Evolutionary conservation across 2,113 vertebrate species (phyloP).

Genomic region (Progne subis): DNA sequence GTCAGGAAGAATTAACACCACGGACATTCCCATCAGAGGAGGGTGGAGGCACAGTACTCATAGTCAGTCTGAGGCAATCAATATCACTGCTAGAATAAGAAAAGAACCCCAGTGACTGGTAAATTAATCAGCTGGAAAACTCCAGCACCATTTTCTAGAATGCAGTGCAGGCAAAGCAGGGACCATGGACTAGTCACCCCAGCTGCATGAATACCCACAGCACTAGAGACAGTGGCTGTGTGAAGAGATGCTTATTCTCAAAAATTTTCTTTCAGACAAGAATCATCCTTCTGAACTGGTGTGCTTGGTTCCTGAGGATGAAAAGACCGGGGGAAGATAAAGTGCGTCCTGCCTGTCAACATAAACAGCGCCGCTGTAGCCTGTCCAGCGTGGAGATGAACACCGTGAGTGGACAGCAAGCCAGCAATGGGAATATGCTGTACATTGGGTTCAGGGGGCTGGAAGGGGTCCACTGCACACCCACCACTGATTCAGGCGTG

Average conservation of each 20-base stretch:
- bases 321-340: conserved; percentile 89
- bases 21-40: not conserved
- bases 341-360: conserved; percentile 85
- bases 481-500: conserved; percentile 85
- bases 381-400: conserved; percentile 84
- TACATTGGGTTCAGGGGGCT: conserved; percentile 86
- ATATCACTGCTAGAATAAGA: not conserved
- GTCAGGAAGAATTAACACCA: not conserved
- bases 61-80: not conserved
- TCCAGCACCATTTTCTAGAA: not conserved
- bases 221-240: not conserved
- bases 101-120: not conserved
- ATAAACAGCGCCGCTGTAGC: conserved; percentile 82
- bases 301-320: conserved; percentile 96
- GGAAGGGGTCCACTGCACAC: conserved; percentile 82
- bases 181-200: not conserved
- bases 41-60: fast-evolving
- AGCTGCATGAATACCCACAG: not conserved
- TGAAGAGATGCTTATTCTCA: not conserved
- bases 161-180: not conserved
- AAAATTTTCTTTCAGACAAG: conserved; percentile 80
- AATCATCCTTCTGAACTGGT: conserved; percentile 93
- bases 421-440: conserved; percentile 83
- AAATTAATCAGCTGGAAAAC: not conserved
- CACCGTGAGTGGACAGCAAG: conserved; percentile 66